phyloP scores from a whole-genome alignment of 2,888 invertebrate species.

The Pogonocherus hispidulus region DNA sequence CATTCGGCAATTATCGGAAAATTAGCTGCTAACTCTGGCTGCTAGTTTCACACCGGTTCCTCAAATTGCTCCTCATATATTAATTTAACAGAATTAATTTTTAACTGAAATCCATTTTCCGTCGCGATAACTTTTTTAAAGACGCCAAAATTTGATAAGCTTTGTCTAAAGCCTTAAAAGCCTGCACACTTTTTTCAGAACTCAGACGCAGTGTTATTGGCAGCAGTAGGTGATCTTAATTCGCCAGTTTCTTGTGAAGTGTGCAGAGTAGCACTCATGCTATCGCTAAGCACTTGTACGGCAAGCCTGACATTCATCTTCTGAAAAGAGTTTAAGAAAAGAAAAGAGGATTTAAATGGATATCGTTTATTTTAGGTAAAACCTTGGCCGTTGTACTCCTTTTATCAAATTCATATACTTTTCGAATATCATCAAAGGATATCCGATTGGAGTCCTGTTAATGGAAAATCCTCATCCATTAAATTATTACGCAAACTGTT shows the following conservation, averaged over 20 bases:
- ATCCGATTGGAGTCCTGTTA: not conserved
- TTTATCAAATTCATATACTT: not conserved
- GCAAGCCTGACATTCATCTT: too few species aligned
- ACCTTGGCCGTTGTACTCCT: not conserved
- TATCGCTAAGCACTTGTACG: too few species aligned
- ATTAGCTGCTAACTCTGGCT: too few species aligned
- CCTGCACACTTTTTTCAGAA: not conserved
- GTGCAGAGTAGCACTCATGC: not conserved
- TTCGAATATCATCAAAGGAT: too few species aligned
- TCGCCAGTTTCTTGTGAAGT: not conserved
- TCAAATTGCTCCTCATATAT: too few species aligned
- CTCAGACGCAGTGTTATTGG: not conserved
- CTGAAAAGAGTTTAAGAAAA: not conserved
- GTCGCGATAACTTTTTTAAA: not conserved
- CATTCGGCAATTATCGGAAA: too few species aligned
- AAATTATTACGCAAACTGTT: slow-evolving; percentile 43
- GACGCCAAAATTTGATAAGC: not conserved
- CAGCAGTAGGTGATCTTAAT: not conserved
- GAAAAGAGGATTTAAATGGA: slow-evolving; percentile 1
- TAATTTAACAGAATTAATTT: slow-evolving; percentile 25
- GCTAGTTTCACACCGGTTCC: too few species aligned
- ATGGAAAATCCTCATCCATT: not conserved
- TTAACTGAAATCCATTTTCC: slow-evolving; percentile 21
- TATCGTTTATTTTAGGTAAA: not conserved
- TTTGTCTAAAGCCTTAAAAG: not conserved